Evolutionary conservation across 2,888 invertebrate genomes (phyloP).

Genomic region (Eudemis profundana): DNA sequence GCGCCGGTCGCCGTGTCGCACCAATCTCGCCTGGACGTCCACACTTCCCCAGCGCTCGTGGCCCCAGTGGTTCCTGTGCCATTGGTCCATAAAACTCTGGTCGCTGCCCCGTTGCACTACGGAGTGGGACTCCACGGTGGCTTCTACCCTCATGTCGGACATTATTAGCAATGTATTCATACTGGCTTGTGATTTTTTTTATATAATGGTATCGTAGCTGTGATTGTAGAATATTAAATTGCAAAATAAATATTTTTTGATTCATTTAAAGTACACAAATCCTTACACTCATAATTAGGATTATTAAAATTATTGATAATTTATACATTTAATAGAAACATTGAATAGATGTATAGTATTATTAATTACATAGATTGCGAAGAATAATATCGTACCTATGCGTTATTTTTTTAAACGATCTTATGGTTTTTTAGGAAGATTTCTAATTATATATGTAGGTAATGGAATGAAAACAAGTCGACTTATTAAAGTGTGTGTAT

Average conservation of each 20-base stretch:
- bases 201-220: neutral
- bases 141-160: slow-evolving; percentile 53
- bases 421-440: too few relatives aligned
- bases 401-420: too few relatives aligned
- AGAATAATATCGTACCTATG: too few relatives aligned
- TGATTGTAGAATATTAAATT: slow-evolving; percentile 23
- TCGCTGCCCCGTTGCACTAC: slow-evolving; percentile 52
- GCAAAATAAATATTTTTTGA: neutral
- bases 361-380: too few relatives aligned
- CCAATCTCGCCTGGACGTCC: slow-evolving; percentile 82
- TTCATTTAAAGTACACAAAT: neutral
- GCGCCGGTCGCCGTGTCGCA: slow-evolving; percentile 81
- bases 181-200: slow-evolving; percentile 7
- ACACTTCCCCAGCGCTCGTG: slow-evolving; percentile 62
- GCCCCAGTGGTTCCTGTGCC: slow-evolving; percentile 62
- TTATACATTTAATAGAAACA: too few relatives aligned
- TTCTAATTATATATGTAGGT: too few relatives aligned
- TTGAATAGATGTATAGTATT: too few relatives aligned
- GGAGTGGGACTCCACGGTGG: slow-evolving; percentile 50
- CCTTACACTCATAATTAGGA: too few relatives aligned
- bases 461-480: too few relatives aligned
- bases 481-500: too few relatives aligned
- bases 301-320: too few relatives aligned
- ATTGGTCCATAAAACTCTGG: slow-evolving; percentile 54
- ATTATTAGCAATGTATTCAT: slow-evolving; percentile 54